A percentile compares a stretch with the other conserved stretches of the same genome.
These are phyloP conservation scores for Hymenochirus boettgeri DNA, from an alignment of 2,113 vertebrate species.

Conservation along the genomic window DNA sequence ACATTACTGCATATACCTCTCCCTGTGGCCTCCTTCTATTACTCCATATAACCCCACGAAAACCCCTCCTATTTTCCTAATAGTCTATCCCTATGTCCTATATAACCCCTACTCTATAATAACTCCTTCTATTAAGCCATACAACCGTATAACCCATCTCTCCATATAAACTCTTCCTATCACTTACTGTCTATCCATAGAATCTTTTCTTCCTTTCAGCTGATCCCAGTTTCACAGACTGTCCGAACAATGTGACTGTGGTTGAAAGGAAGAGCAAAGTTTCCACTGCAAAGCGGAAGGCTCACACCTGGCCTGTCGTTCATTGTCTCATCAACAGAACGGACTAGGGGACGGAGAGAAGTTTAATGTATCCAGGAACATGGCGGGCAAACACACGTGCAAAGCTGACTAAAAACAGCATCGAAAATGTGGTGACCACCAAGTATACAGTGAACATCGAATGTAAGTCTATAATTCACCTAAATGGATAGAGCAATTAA, in stretches of 20 bases:
- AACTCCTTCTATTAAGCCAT: too few relatives aligned
- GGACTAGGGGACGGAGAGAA: background rate
- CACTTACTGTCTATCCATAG: too few relatives aligned
- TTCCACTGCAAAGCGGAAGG: constrained; percentile 18
- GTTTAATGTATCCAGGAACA: background rate
- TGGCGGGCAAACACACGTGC: constrained; percentile 2
- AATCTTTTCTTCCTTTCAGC: background rate
- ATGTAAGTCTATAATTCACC: constrained; percentile 19
- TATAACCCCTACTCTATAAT: too few relatives aligned
- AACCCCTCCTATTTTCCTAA: too few relatives aligned
- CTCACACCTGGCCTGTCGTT: background rate
- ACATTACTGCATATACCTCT: background rate
- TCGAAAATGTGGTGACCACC: background rate
- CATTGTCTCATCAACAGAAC: background rate
- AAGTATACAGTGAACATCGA: background rate
- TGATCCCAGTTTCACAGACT: constrained; percentile 15
- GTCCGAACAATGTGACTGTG: background rate
- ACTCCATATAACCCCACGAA: background rate
- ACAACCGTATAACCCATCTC: too few relatives aligned
- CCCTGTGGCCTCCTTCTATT: background rate
- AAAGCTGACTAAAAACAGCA: background rate
- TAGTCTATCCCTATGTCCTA: background rate
- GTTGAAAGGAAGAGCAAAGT: background rate
- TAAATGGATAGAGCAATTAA: too few relatives aligned
- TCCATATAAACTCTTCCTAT: too few relatives aligned